phyloP scores from a whole-genome alignment of 1,140 invertebrate species.

The Eulimnadia texana region DNA sequence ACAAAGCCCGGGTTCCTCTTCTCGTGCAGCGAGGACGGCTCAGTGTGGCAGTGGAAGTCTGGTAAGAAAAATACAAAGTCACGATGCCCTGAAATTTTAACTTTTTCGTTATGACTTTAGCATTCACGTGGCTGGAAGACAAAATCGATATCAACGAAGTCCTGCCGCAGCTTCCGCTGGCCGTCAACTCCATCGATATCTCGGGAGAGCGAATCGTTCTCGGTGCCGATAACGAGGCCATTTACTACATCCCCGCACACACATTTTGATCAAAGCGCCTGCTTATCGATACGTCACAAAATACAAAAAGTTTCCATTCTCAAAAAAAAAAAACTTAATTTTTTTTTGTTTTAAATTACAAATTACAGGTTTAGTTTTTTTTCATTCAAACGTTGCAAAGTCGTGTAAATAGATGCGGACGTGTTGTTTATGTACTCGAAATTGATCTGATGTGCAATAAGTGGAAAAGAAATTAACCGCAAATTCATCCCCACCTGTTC shows the following conservation, averaged over 20 bases:
- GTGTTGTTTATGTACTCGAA: too few relatives aligned
- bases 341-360: too few relatives aligned
- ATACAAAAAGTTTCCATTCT: neutral
- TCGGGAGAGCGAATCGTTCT: conserved; percentile 51
- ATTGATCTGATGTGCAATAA: too few relatives aligned
- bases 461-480: too few relatives aligned
- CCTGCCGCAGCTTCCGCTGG: conserved; percentile 49
- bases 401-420: too few relatives aligned
- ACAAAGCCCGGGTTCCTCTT: conserved; percentile 65
- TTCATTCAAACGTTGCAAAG: too few relatives aligned
- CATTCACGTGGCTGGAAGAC: conserved; percentile 42
- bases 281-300: too few relatives aligned
- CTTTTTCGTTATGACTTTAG: conserved; percentile 3
- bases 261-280: neutral
- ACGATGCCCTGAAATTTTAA: neutral
- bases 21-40: conserved; percentile 58
- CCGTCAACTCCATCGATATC: conserved; percentile 65
- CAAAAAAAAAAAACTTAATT: neutral
- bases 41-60: conserved; percentile 72
- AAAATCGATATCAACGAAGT: conserved; percentile 49
- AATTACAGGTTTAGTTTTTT: too few relatives aligned
- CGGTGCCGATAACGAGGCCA: conserved; percentile 67
- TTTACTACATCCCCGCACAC: conserved; percentile 35
- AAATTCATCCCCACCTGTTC: too few relatives aligned
- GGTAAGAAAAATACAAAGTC: neutral